Percentiles rank a stretch among this genome's conserved stretches.
These are phyloP conservation scores for Glandiceps talaboti DNA, from an alignment of 53 echinoderm and acorn worm species.

Conservation along the genomic window DNA sequence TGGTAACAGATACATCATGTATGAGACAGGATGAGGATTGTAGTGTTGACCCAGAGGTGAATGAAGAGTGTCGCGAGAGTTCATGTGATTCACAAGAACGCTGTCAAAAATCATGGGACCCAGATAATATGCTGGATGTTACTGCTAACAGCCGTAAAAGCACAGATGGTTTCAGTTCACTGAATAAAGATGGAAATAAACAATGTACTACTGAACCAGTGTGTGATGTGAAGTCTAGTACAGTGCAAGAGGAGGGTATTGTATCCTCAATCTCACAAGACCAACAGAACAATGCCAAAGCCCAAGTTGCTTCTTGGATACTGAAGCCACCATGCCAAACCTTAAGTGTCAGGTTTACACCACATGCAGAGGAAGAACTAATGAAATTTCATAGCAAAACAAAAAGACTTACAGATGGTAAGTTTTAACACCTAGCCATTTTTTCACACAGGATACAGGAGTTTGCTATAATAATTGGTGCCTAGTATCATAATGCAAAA, in stretches of 20 bases:
- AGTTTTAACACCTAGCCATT: too few relatives aligned
- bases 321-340: slow-evolving; percentile 44
- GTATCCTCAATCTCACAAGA: background rate
- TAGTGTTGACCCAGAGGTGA: background rate
- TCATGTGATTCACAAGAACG: background rate
- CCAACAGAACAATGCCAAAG: background rate
- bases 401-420: too few relatives aligned
- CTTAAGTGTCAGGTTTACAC: slow-evolving; percentile 61
- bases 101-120: background rate
- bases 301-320: slow-evolving; percentile 61
- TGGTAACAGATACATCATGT: slow-evolving; percentile 3
- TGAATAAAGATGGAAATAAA: too few relatives aligned
- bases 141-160: background rate
- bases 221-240: background rate
- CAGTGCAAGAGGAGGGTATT: background rate
- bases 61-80: background rate
- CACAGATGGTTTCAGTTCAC: too few relatives aligned
- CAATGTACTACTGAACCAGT: background rate
- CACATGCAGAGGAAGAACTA: slow-evolving; percentile 35
- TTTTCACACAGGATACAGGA: too few relatives aligned
- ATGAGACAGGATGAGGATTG: background rate
- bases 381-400: slow-evolving; percentile 5
- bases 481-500: too few relatives aligned
- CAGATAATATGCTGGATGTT: background rate
- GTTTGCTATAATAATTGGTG: too few relatives aligned